Evolutionary conservation across 2,888 invertebrate species (phyloP), one percentile per base, ranked within the genome.

Genomic region (Watsonalla binaria): DNA sequence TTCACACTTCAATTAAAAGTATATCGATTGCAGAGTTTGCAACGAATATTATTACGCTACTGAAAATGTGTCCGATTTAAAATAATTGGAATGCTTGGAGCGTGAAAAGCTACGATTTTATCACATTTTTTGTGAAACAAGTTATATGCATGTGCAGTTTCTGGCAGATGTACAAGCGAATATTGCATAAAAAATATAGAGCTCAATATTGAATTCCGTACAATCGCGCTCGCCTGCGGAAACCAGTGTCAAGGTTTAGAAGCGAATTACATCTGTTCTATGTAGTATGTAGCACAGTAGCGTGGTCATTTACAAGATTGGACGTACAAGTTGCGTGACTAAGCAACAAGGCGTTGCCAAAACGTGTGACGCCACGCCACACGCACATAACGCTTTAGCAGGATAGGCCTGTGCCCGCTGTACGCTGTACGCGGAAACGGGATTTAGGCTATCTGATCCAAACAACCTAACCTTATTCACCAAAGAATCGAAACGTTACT

Each of bases 251-350:
- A 70, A 76, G 74, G 68, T 61, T 58, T 59, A 57, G 58, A 55
- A 66, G 59, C 65, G 62, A 75, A 77, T 78, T 76, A 66, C 60
- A 54, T 57, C 55, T 65, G 57, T 61, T 66, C 51, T 53, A 54
- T 58, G 54, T 56, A 51, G 54, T 66, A 67, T 69, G 69, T 68
- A 58, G 65, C 60, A 70, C 66, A 68, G 66, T 69, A 66, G 60
- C 56, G 68, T 60, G 74, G 81, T 80, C 80, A 82, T 85, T 84
- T 82, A 73, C 74, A 71, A 82, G 84, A 84, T 84, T 82, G 80
- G 70, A 68, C 68, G 74, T 71, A 77, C 72, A 70, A 66, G 64
- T 84, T 61, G 84, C 85, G 85, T 85, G 85, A 83, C 84, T 68
- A 55, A 60, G 78, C 76, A 74, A 76, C 76, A 69, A 82, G 86